These are phyloP conservation scores for Forbesichthys agassizii DNA, from an alignment of 2,113 vertebrate species.

Conservation along the genomic window DNA sequence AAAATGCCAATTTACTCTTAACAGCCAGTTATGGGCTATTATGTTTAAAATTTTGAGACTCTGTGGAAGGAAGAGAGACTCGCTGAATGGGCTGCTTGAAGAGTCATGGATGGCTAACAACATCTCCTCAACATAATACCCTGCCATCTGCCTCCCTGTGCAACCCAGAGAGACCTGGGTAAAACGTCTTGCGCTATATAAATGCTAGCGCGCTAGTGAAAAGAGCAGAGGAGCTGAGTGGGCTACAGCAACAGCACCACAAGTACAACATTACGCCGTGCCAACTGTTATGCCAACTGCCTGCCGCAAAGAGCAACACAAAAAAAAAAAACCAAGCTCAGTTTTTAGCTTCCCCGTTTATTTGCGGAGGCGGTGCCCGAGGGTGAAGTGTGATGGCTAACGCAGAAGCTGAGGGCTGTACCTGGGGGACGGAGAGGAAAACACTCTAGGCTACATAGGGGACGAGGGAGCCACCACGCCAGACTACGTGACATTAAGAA, in stretches of 20 bases:
- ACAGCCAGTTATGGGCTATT: constrained; percentile 49
- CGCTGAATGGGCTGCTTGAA: constrained; percentile 56
- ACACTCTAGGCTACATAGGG: too few species aligned
- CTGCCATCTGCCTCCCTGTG: constrained; percentile 65
- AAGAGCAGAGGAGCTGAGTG: constrained; percentile 55
- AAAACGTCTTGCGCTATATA: constrained; percentile 60
- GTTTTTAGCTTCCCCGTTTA: too few species aligned
- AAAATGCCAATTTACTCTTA: constrained; percentile 26
- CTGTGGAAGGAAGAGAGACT: constrained; percentile 54
- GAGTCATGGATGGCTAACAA: constrained; percentile 65
- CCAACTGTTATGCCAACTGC: constrained; percentile 56
- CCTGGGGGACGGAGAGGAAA: too few species aligned
- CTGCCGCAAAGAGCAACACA: constrained; percentile 28
- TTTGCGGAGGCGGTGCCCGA: too few species aligned
- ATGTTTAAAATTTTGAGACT: constrained; percentile 53
- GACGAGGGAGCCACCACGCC: too few species aligned
- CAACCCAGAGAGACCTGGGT: constrained; percentile 37
- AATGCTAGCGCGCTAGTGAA: constrained; percentile 43
- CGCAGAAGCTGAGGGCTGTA: too few species aligned
- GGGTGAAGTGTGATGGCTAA: too few species aligned
- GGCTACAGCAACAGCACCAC: constrained; percentile 43
- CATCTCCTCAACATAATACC: constrained; percentile 60
- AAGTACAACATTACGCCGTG: constrained; percentile 39
- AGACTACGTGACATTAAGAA: too few species aligned
- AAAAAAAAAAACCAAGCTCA: not conserved